Percentiles rank a stretch among this genome's conserved stretches.
Conservation (phyloP, 2,888 invertebrate genomes). For the Philonicus albiceps region DNA sequence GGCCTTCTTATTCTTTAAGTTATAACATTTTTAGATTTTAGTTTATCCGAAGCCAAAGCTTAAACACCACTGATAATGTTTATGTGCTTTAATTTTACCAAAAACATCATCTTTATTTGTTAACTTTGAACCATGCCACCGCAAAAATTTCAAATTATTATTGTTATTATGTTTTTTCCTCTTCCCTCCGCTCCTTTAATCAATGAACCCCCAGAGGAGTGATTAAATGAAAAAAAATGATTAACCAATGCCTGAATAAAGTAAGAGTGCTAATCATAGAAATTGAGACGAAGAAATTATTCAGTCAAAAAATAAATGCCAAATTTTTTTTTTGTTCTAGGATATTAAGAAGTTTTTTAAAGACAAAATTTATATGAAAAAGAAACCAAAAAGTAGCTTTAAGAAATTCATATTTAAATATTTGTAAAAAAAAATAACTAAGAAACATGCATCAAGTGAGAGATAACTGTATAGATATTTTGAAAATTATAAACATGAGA, state of each 20-base stretch:
- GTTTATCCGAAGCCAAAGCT: not conserved
- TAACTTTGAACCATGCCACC: not conserved
- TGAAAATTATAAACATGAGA: conserved; percentile 30
- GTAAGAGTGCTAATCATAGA: not conserved
- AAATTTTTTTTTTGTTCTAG: conserved; percentile 25
- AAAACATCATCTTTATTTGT: not conserved
- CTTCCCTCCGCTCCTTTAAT: too few relatives aligned
- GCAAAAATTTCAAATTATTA: not conserved
- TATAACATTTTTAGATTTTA: not conserved
- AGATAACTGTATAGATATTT: conserved; percentile 28
- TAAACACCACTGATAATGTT: not conserved
- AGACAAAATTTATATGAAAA: conserved; percentile 25
- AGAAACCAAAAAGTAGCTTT: conserved; percentile 8
- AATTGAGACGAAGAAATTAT: not conserved
- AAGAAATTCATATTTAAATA: conserved; percentile 11
- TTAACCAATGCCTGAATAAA: conserved; percentile 13
- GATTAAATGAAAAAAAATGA: not conserved
- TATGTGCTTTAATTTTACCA: not conserved
- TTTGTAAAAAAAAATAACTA: not conserved
- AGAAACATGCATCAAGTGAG: not conserved
- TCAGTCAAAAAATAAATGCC: conserved; percentile 10
- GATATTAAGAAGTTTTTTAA: conserved; percentile 17
- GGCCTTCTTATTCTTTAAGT: not conserved
- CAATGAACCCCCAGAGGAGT: not conserved
- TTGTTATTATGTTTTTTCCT: not conserved